Conservation (phyloP, 92 coral and sea anemone genomes). For the Palythoa grandis region DNA sequence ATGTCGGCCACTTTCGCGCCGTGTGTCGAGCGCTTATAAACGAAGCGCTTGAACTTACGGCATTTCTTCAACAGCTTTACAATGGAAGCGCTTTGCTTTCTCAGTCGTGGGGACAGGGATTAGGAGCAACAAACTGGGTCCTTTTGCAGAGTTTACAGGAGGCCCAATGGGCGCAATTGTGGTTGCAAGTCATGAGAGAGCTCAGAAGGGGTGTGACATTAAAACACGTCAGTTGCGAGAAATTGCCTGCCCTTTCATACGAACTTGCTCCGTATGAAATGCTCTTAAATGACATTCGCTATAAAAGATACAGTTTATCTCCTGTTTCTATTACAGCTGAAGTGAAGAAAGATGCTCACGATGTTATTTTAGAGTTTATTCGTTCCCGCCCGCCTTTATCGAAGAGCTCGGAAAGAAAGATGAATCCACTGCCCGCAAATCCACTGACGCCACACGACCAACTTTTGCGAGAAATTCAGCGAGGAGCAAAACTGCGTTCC, state of each 20-base stretch:
- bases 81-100: conserved; percentile 76
- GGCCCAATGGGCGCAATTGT: conserved; percentile 91
- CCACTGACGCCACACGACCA: conserved; percentile 72
- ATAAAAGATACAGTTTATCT: conserved; percentile 70
- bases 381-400: conserved; percentile 90
- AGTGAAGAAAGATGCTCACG: conserved; percentile 86
- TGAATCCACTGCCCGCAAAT: conserved; percentile 65
- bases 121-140: conserved; percentile 88
- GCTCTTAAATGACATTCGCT: conserved; percentile 82
- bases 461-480: conserved; percentile 71
- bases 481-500: conserved; percentile 59
- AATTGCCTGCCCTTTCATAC: conserved; percentile 75
- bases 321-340: conserved; percentile 59
- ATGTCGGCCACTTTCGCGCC: conserved; percentile 78
- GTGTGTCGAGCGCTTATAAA: conserved; percentile 86
- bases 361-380: conserved; percentile 82
- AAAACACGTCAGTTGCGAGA: conserved; percentile 72
- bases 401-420: conserved; percentile 72
- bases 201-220: conserved; percentile 83
- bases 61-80: conserved; percentile 84
- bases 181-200: conserved; percentile 90
- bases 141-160: conserved; percentile 82
- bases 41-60: conserved; percentile 78
- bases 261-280: conserved; percentile 88
- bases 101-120: conserved; percentile 79